Conservation (phyloP, 2,113 vertebrate genomes). For the Australoheros scitulus region DNA sequence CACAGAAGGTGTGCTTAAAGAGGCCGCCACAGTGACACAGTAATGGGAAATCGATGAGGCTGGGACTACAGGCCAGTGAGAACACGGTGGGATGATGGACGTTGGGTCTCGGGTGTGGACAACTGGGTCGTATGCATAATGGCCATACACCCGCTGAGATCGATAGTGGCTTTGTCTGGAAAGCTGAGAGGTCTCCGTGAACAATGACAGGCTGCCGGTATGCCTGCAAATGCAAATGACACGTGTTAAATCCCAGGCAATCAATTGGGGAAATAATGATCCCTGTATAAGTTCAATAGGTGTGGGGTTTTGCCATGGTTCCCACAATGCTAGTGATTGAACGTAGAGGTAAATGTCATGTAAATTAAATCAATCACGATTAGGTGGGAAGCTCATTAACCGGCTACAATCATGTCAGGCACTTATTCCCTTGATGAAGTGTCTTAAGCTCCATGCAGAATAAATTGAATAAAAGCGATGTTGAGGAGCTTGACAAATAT, state of each 20-base stretch:
- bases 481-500: constrained; percentile 61
- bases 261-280: constrained; percentile 72
- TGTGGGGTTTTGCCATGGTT: constrained; percentile 12
- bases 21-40: constrained; percentile 67
- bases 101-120: constrained; percentile 58
- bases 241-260: constrained; percentile 45
- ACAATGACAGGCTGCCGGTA: constrained; percentile 15
- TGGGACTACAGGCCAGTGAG: constrained; percentile 58
- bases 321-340: constrained; percentile 63
- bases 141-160: constrained; percentile 44
- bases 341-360: constrained; percentile 75
- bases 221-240: constrained; percentile 50
- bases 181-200: constrained; percentile 20
- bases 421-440: constrained; percentile 69
- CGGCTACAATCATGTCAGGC: constrained; percentile 62
- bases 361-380: constrained; percentile 77
- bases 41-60: constrained; percentile 80
- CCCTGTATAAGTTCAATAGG: constrained; percentile 51
- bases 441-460: constrained; percentile 54
- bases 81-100: constrained; percentile 66
- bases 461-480: constrained; percentile 57
- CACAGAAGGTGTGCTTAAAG: constrained; percentile 74
- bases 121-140: constrained; percentile 72
- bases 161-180: constrained; percentile 62
- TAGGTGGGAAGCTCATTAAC: constrained; percentile 71